Evolutionary conservation across 2,113 vertebrate species (phyloP), one percentile per base, ranked within the genome.

Genomic region (Phalacrocorax carbo): DNA sequence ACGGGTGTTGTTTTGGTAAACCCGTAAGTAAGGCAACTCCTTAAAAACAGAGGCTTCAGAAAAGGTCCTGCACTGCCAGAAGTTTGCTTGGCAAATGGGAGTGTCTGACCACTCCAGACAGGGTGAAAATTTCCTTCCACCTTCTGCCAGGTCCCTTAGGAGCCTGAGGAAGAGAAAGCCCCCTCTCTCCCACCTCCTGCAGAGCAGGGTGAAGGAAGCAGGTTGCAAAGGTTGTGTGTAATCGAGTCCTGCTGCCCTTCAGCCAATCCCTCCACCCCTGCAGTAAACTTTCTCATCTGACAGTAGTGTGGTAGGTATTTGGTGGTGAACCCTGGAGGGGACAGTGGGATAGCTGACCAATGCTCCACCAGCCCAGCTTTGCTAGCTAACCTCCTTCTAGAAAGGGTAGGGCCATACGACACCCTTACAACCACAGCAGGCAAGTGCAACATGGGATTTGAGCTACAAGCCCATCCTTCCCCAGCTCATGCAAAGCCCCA

Each of bases 331-430:
- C 13, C 29, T 21, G 48, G 5, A 75, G 22, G 5, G 51, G 10
- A 55, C 32, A 61, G 46, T 0, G 0, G 42, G 42, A 70, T 9
- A 16, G 54, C 15, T 3, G 42, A 26, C 5, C 2, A 7, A 15
- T 61, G 36, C 14, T 86, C 62, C 69, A 62, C 16, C 15, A 75
- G 32, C 25, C 13, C 46, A 40, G 13, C 32, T 86, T 44, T 30
- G 22, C 27, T 64, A 61, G 17, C 7, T 60, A 36, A 71, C 15
- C 64, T 81, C 68, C 36, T 88, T 58, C 44, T 58, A 21, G 60
- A 38, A 61, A 62, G n/a, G 32, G n/a, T 0, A 32, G 29, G 7
- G 38, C 15, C 40, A 26, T 36, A 13, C 2, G 29, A 65, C 5
- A n/a, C 25, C 69, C 42, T 32, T 21, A 73, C 79, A 38, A 23